Evolutionary conservation across 2,888 invertebrate species (phyloP).

Genomic region (Rhamphomyia laevipes): DNA sequence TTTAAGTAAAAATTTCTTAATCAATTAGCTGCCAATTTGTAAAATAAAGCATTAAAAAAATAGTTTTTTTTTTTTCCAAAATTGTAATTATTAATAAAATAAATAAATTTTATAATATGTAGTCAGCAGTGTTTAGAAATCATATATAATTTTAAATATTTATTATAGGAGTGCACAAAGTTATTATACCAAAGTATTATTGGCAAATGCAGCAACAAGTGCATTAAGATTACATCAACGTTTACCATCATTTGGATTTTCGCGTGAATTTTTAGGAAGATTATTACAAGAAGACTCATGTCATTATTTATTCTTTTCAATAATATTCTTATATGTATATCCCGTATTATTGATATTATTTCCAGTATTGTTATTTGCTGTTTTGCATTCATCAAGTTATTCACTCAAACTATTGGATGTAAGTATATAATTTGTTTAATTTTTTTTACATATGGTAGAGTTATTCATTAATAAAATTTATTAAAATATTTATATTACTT

Average conservation of each 20-base stretch:
- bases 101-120: too few species aligned
- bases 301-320: conserved; percentile 90
- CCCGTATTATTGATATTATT: conserved; percentile 82
- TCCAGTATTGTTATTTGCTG: conserved; percentile 83
- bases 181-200: conserved; percentile 81
- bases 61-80: too few species aligned
- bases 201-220: conserved; percentile 89
- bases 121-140: too few species aligned
- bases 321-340: conserved; percentile 84
- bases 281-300: conserved; percentile 86
- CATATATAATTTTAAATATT: neutral
- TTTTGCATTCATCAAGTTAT: conserved; percentile 87
- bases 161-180: conserved; percentile 56
- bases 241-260: conserved; percentile 71
- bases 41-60: too few species aligned
- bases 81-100: too few species aligned
- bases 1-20: too few species aligned
- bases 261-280: conserved; percentile 66
- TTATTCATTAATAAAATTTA: neutral
- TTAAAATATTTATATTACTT: neutral
- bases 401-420: conserved; percentile 82
- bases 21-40: too few species aligned
- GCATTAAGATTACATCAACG: conserved; percentile 92
- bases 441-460: neutral
- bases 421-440: conserved; percentile 42